Conservation (phyloP, 2,797 vertebrate genomes). For the Meda fulgida region DNA sequence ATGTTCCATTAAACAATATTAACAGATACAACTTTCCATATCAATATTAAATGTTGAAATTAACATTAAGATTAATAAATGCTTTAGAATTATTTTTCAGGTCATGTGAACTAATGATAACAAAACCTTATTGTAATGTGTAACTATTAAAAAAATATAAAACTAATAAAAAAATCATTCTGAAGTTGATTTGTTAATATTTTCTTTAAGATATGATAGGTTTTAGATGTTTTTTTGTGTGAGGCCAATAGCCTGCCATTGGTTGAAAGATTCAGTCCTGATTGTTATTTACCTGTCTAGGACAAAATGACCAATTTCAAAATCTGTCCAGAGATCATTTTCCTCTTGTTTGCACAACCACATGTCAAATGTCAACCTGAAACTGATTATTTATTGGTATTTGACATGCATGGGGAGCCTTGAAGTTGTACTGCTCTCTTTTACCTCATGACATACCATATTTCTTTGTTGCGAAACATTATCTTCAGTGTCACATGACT, state of each 20-base stretch:
- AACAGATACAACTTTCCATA: background rate
- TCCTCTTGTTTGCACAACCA: background rate
- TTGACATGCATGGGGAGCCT: background rate
- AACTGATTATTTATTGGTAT: background rate
- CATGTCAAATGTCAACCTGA: background rate
- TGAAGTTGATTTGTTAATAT: background rate
- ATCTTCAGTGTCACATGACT: background rate
- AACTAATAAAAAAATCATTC: background rate
- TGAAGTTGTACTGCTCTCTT: background rate
- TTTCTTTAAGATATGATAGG: background rate
- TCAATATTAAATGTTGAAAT: background rate
- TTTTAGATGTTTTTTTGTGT: background rate
- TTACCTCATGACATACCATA: background rate
- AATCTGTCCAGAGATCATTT: background rate
- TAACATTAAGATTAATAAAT: background rate
- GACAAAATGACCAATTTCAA: background rate
- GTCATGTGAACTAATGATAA: background rate
- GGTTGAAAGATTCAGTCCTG: background rate
- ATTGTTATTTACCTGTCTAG: constrained; percentile 7
- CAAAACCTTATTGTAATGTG: background rate
- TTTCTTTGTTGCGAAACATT: constrained; percentile 5
- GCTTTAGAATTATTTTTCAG: background rate
- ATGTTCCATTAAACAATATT: background rate
- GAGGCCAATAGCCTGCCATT: background rate
- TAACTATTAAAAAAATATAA: background rate